Conservation (phyloP, 2,888 invertebrate species). For the Caprella mutica region DNA sequence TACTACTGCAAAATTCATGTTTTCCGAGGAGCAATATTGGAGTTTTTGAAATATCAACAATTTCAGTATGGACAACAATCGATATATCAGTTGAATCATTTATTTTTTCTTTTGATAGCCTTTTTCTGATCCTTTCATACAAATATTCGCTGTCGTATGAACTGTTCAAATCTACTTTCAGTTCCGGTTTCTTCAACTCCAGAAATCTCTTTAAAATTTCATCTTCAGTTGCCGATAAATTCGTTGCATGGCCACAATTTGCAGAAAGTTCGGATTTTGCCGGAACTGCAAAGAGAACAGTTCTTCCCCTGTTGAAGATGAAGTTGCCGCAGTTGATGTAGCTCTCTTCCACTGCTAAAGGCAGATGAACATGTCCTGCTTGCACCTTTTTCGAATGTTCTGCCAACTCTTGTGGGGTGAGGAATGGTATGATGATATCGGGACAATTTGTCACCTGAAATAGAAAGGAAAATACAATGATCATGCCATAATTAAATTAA, state of each 20-base stretch:
- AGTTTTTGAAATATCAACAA: neutral
- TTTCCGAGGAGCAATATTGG: neutral
- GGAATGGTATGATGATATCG: conserved; percentile 16
- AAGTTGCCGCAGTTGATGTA: conserved; percentile 13
- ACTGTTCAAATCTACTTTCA: neutral
- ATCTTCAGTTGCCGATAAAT: too few species aligned
- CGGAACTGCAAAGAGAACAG: conserved; percentile 7
- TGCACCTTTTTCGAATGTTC: neutral
- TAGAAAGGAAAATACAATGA: neutral
- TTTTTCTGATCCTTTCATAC: neutral
- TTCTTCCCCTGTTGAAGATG: conserved; percentile 20
- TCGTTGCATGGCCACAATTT: too few species aligned
- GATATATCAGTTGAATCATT: neutral
- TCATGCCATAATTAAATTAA: neutral
- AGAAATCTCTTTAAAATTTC: neutral
- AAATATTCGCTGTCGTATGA: neutral
- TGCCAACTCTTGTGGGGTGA: conserved; percentile 10
- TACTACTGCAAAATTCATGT: too few species aligned
- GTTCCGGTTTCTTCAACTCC: neutral
- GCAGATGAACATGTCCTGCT: conserved; percentile 6
- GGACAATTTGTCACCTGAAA: conserved; percentile 10
- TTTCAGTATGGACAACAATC: neutral
- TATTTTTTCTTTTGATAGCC: neutral
- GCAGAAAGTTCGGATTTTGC: too few species aligned
- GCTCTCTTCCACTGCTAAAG: conserved; percentile 15